Evolutionary conservation across 2,113 vertebrate species (phyloP), one percentile per base, ranked within the genome.

Genomic region (Trichechus manatus): DNA sequence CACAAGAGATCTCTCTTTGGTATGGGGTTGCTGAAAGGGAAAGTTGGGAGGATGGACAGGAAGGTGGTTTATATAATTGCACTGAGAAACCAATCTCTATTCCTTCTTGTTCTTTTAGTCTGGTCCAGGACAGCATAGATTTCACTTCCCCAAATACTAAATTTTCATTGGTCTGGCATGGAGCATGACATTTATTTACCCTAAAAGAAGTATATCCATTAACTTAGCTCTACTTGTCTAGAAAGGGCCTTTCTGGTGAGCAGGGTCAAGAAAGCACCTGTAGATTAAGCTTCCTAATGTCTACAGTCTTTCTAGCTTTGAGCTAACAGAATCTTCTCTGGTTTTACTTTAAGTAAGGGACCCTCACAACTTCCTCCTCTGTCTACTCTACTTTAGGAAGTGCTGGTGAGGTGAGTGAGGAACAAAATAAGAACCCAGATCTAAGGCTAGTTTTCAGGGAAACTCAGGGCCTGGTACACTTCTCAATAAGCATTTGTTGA

Each of bases 1-100:
- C 97, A 98, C 97, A 99, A 79, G 96, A 99, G 96, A 4, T 99
- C 98, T 50, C 99, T 99, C 77, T 96, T 98, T 97, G 99, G 98
- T 96, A 99, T 97, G 93, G 95, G 93, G 96, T 95, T 61, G 97
- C 99, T 99, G 92, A 72, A 98, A 96, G 61, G 93, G 36, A 97
- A 94, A 97, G 91, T 39, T 39, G 23, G 61, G 68, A 78, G 25
- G 56, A 44, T 39, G 74, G 44, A 64, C 86, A 66, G 50, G 47
- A 33, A 96, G 56, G n/a, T 5, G 75, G 53, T 75, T 97, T 93
- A 82, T 63, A 86, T 8, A 63, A 78, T 0, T 85, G 50, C 47
- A 25, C 11, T 29, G 31, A 22, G 82, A 61, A 59, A 77, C 29
- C 17, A 13, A 9, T n/a, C 36, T 92, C 15, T 2, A 11, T 70